Conservation (phyloP, 2,797 vertebrate genomes). For the Melopsittacus undulatus region DNA sequence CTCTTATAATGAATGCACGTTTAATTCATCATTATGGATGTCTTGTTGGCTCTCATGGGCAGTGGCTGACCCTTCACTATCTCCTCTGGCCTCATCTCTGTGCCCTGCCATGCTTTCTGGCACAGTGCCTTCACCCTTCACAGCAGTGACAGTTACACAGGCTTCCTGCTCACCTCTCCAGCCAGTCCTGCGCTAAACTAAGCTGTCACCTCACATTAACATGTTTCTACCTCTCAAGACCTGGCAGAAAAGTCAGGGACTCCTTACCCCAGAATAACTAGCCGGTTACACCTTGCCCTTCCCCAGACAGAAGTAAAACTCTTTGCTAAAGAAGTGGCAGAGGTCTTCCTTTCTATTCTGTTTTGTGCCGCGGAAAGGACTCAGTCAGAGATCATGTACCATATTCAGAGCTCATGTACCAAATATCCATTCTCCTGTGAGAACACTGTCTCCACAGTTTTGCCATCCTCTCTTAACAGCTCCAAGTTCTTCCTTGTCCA, state of each 20-base stretch:
- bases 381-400: too few species aligned
- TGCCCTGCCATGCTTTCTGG: background rate
- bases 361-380: too few species aligned
- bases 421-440: too few species aligned
- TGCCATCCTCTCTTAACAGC: background rate
- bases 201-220: background rate
- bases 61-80: background rate
- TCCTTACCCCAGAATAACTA: background rate
- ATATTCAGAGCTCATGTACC: too few species aligned
- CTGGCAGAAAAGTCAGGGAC: background rate
- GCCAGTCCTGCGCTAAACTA: background rate
- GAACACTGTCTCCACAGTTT: too few species aligned
- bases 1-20: background rate
- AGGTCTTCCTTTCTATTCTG: background rate
- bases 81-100: background rate
- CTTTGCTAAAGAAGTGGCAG: accelerated
- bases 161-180: background rate
- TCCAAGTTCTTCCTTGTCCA: background rate
- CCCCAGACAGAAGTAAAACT: background rate
- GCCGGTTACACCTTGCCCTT: background rate
- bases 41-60: background rate
- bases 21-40: background rate
- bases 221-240: background rate
- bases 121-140: background rate
- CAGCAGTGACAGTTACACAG: background rate